A percentile compares a stretch with the other conserved stretches of the same genome.
phyloP scores from a whole-genome alignment of 2,113 vertebrate genomes.

The Odobenus rosmarus region DNA sequence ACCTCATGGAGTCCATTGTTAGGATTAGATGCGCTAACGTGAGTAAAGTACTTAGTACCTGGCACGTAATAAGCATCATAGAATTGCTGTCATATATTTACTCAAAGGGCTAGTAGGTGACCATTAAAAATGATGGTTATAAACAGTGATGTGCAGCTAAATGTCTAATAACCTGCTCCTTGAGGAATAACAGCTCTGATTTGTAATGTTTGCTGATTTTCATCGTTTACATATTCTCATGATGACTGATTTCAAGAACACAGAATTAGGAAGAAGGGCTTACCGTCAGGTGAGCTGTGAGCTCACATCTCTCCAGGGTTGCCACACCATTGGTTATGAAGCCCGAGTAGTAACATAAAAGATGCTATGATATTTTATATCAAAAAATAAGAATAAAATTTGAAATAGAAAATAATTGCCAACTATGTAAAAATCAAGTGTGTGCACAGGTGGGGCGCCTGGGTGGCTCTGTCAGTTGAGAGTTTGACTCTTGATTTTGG shows the following conservation, averaged over 20 bases:
- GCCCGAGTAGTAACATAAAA: not conserved
- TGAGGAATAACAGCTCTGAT: not conserved
- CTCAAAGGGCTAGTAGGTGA: not conserved
- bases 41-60: not conserved
- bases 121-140: slow-evolving; percentile 24
- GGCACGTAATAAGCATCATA: not conserved
- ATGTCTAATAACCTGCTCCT: not conserved
- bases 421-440: not conserved
- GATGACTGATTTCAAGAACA: not conserved
- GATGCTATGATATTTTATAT: not conserved
- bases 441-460: not conserved
- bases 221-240: not conserved
- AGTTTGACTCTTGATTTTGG: not conserved
- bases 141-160: not conserved
- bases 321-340: not conserved
- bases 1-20: not conserved
- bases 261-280: not conserved
- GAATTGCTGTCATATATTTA: not conserved
- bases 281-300: not conserved
- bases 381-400: slow-evolving; percentile 20
- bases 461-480: not conserved
- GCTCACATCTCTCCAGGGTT: not conserved
- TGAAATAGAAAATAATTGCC: not conserved
- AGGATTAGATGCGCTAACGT: not conserved
- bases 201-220: not conserved